Evolutionary conservation across 2,113 vertebrate genomes (phyloP).

Genomic region (Syrrhaptes paradoxus): DNA sequence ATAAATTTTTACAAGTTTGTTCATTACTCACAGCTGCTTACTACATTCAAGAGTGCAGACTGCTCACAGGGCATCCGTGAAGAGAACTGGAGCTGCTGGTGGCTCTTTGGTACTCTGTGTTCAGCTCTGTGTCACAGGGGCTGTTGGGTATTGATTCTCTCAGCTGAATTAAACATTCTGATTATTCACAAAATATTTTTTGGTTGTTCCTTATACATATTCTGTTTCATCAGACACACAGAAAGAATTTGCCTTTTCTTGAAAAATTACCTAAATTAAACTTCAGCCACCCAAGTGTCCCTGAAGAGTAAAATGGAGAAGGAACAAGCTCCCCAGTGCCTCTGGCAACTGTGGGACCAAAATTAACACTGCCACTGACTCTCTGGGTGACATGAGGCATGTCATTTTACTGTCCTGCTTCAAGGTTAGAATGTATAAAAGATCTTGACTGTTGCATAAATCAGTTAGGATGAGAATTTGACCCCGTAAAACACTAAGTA

Average conservation of each 20-base stretch:
- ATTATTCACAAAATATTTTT: not conserved
- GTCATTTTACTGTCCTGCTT: not conserved
- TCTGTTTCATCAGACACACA: not conserved
- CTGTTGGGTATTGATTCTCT: not conserved
- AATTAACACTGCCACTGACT: not conserved
- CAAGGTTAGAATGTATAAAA: not conserved
- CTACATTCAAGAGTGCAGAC: not conserved
- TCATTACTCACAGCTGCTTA: conserved; percentile 5
- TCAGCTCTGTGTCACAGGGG: not conserved
- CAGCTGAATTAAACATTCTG: not conserved
- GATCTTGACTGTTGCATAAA: not conserved
- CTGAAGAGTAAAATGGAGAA: not conserved
- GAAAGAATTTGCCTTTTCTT: not conserved
- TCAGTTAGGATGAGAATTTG: not conserved
- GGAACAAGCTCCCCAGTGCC: not conserved
- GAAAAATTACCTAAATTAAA: not conserved
- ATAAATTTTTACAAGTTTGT: not conserved
- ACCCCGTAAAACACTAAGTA: not conserved
- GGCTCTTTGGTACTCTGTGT: not conserved
- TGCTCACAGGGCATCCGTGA: not conserved
- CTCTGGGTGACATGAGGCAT: not conserved
- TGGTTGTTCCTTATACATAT: not conserved
- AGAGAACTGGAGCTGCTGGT: not conserved
- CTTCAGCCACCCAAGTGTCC: not conserved
- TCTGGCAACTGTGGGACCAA: not conserved